A percentile compares a stretch with the other conserved stretches of the same genome.
phyloP scores from a whole-genome alignment of 2,113 vertebrate species.

The Zootoca vivipara region DNA sequence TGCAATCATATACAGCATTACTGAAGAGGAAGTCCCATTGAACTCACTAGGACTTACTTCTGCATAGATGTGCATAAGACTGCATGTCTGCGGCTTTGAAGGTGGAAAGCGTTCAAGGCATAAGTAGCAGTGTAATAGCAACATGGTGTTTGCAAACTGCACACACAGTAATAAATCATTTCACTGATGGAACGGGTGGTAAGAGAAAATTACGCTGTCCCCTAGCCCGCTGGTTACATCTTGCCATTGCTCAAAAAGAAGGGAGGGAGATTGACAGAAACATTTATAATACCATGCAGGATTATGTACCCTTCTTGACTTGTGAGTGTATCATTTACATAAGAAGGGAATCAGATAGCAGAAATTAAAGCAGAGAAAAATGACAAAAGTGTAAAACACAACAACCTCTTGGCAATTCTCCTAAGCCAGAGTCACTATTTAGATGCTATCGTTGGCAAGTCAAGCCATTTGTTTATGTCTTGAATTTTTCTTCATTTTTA shows the following conservation, averaged over 20 bases:
- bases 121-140: not conserved
- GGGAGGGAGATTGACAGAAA: not conserved
- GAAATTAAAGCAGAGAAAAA: conserved; percentile 3
- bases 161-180: conserved; percentile 51
- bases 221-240: conserved; percentile 29
- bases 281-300: rapidly evolving
- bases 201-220: conserved; percentile 42
- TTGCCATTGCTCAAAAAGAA: not conserved
- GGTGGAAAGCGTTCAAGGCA: not conserved
- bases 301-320: not conserved
- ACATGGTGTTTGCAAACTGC: conserved; percentile 27
- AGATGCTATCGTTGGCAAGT: conserved; percentile 39
- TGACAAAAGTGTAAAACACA: not conserved
- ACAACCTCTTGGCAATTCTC: conserved; percentile 4
- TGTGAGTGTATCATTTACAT: not conserved
- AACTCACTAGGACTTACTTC: too few relatives aligned
- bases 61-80: too few relatives aligned
- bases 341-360: not conserved
- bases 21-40: too few relatives aligned
- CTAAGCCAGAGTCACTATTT: not conserved
- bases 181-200: conserved; percentile 43
- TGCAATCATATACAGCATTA: too few relatives aligned
- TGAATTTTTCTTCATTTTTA: conserved; percentile 27
- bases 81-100: not conserved
- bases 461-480: conserved; percentile 36